A percentile compares a stretch with the other conserved stretches of the same genome.
Evolutionary conservation across 2,888 invertebrate genomes (phyloP).

Genomic region (Chalcosyrphus nemorum): DNA sequence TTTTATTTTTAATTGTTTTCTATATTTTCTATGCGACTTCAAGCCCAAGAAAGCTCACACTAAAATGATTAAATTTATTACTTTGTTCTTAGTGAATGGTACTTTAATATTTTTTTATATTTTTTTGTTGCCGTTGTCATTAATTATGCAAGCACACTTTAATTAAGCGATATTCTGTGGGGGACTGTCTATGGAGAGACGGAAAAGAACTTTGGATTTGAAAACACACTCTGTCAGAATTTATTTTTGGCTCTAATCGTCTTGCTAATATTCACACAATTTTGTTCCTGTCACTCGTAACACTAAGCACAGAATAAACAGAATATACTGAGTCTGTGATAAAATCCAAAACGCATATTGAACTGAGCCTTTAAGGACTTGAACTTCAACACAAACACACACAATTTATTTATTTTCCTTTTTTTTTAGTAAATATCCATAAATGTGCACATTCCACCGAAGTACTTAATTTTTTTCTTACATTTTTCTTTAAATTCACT

Average conservation of each 20-base stretch:
- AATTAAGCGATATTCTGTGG: not conserved
- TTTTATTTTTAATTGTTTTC: conserved; percentile 14
- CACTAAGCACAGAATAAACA: conserved; percentile 29
- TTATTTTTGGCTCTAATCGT: conserved; percentile 29
- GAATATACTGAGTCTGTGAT: not conserved
- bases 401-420: conserved; percentile 1
- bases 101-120: conserved; percentile 29
- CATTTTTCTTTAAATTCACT: conserved; percentile 54
- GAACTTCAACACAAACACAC: conserved; percentile 3
- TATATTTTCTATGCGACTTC: conserved; percentile 2
- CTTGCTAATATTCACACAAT: conserved; percentile 18
- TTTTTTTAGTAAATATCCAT: conserved; percentile 30
- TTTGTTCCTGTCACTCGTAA: not conserved
- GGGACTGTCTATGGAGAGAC: no score
- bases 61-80: conserved; percentile 6
- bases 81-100: conserved; percentile 7
- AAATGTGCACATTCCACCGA: conserved; percentile 22
- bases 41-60: not conserved
- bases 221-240: conserved; percentile 32
- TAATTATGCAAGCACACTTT: conserved; percentile 52
- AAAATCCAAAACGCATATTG: no score
- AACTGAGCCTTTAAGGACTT: not conserved
- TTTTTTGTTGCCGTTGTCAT: no score
- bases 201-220: conserved; percentile 1
- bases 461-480: conserved; percentile 44